Base-by-base conservation (phyloP, 1,140 invertebrate species). In the Bombus waltoni region DNA sequence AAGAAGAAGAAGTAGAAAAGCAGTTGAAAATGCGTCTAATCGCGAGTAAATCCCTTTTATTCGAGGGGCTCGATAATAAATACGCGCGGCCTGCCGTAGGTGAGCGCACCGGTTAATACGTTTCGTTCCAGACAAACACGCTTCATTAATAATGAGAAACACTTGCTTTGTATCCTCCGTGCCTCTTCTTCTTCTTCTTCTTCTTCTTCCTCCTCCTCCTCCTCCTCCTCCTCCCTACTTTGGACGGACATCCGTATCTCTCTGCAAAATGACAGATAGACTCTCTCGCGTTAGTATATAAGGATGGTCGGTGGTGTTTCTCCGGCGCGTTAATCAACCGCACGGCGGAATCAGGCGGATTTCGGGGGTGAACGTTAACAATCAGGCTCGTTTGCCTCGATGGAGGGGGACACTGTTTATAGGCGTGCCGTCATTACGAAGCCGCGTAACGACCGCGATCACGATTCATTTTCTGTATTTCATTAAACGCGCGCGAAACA, bases 81-180 rank as follows among this genome's bases (percentile, higher is more conserved):
- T 92, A 92, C 81, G 57, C 73, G 44, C 28, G 42, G 85, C 28
- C 47, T 62, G 28, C 59, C 3, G 59, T 74, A 82, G 73, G 32
- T 66, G 87, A 84, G 71, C 83, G 59, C 38, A 35, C 70, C 90
- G 83, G 88, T 92, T 93, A 92, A 93, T 92, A 84, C 86, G 75
- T 90, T 93, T 92, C 91, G 86, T 90, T 90, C 88, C 87, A 86
- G 87, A 93, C 91, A 92, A 92, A 93, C 91, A 93, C 91, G 92
- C 90, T 93, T 93, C 92, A 93, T 93, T 93, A 93, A 93, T 93
- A 93, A 93, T 88, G 91, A 79, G 91, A 93, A 93, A 91, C 92
- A 66, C 82, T 90, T 88, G 89, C 88, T 93, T 93, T 92, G 88
- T 92, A 81, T 82, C 83, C 83, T 53, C 5, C 8, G 47, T 18